These are phyloP conservation scores for Drosophila repletoides DNA, from an alignment of 1,140 invertebrate genomes.

Conservation along the genomic window DNA sequence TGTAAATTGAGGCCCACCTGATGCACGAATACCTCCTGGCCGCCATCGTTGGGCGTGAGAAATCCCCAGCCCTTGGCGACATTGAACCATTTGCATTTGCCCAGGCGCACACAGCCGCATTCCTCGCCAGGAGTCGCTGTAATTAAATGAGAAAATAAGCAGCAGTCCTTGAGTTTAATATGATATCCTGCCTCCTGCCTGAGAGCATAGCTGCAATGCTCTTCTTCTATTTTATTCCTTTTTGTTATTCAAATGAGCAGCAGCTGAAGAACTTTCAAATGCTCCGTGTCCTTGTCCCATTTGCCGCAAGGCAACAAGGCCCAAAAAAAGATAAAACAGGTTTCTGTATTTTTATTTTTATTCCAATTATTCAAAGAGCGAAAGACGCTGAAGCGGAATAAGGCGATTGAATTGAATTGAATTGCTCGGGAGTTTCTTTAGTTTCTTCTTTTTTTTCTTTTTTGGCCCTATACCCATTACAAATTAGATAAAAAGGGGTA, in stretches of 20 bases:
- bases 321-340: slow-evolving; percentile 47
- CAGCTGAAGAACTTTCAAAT: slow-evolving; percentile 43
- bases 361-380: slow-evolving; percentile 33
- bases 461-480: slow-evolving; percentile 42
- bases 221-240: too few relatives aligned
- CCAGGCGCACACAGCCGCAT: slow-evolving; percentile 85
- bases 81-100: slow-evolving; percentile 96
- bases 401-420: slow-evolving; percentile 35
- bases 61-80: slow-evolving; percentile 96
- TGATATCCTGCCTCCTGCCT: slow-evolving; percentile 64
- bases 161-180: slow-evolving; percentile 29
- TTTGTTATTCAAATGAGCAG: slow-evolving; percentile 72
- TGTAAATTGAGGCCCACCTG: slow-evolving; percentile 85
- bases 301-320: slow-evolving; percentile 64
- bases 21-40: slow-evolving; percentile 95
- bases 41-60: slow-evolving; percentile 93
- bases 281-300: slow-evolving; percentile 66
- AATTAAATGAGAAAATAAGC: slow-evolving; percentile 2
- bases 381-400: slow-evolving; percentile 31
- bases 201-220: slow-evolving; percentile 26
- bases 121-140: slow-evolving; percentile 48
- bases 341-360: slow-evolving; percentile 56
- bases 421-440: slow-evolving; percentile 15
- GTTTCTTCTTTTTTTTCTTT: slow-evolving; percentile 6
- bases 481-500: too few relatives aligned